These are phyloP conservation scores for Phyllotreta cruciferae DNA, from an alignment of 2,888 invertebrate species.

Conservation along the genomic window DNA sequence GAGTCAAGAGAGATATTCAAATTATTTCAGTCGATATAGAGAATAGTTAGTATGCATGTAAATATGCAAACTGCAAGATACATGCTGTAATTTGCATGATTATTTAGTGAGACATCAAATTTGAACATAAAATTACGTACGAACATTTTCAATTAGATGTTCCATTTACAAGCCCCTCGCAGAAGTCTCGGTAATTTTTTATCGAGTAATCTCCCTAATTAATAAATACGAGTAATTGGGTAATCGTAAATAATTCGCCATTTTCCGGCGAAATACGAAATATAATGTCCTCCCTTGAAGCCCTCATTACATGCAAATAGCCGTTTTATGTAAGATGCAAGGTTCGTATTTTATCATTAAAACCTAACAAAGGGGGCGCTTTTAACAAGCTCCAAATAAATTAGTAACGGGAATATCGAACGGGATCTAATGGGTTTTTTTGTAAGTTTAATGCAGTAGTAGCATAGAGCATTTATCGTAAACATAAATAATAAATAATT, in stretches of 20 bases:
- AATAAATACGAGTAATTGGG: slow-evolving; percentile 18
- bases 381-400: slow-evolving; percentile 7
- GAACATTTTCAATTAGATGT: too few relatives aligned
- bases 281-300: slow-evolving; percentile 12
- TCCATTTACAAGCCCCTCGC: not conserved
- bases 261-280: slow-evolving; percentile 12
- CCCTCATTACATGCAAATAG: slow-evolving; percentile 24
- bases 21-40: too few relatives aligned
- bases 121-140: too few relatives aligned
- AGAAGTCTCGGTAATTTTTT: slow-evolving; percentile 8
- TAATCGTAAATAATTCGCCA: slow-evolving; percentile 17
- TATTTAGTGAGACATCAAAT: too few relatives aligned
- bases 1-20: too few relatives aligned
- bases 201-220: slow-evolving; percentile 14
- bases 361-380: slow-evolving; percentile 15
- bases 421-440: not conserved
- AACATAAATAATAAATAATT: too few relatives aligned
- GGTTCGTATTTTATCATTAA: slow-evolving; percentile 15
- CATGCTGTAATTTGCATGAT: too few relatives aligned
- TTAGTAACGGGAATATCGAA: not conserved
- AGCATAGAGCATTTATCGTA: too few relatives aligned
- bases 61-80: too few relatives aligned
- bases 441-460: not conserved
- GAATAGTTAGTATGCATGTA: too few relatives aligned
- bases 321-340: slow-evolving; percentile 13